A percentile compares a stretch with the other conserved stretches of the same genome.
These are phyloP conservation scores for Zophobas atratus DNA, from an alignment of 1,140 invertebrate species.

Conservation along the genomic window DNA sequence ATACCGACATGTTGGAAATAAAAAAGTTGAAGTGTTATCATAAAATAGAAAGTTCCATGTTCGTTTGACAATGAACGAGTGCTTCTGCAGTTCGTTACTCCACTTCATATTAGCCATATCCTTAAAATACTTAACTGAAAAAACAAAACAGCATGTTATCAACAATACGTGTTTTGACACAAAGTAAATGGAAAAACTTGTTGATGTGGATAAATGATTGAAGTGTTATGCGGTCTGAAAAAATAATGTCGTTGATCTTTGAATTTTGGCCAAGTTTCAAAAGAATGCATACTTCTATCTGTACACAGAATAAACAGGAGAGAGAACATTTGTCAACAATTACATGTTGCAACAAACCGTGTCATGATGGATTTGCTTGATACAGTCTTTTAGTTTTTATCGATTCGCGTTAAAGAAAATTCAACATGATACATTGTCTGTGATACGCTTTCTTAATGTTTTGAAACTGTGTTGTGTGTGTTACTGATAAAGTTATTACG, in stretches of 20 bases:
- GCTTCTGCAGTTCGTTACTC: too few species aligned
- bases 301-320: conserved; percentile 24
- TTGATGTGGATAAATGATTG: background rate
- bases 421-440: conserved; percentile 17
- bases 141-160: too few species aligned
- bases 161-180: background rate
- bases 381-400: background rate
- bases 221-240: conserved; percentile 4
- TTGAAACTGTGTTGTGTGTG: conserved; percentile 9
- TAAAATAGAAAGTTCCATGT: too few species aligned
- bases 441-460: conserved; percentile 34
- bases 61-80: too few species aligned
- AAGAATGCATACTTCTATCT: conserved; percentile 23
- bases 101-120: too few species aligned
- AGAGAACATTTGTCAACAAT: conserved; percentile 12
- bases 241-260: conserved; percentile 37
- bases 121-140: too few species aligned
- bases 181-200: background rate
- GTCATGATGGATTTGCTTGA: conserved; percentile 29
- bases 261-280: conserved; percentile 14
- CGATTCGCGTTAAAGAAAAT: conserved; percentile 17
- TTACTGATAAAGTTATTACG: conserved; percentile 29
- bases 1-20: too few species aligned
- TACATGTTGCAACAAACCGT: conserved; percentile 1
- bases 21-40: too few species aligned